Evolutionary conservation across 2,888 invertebrate genomes (phyloP).

Genomic region (Scotopteryx bipunctaria): DNA sequence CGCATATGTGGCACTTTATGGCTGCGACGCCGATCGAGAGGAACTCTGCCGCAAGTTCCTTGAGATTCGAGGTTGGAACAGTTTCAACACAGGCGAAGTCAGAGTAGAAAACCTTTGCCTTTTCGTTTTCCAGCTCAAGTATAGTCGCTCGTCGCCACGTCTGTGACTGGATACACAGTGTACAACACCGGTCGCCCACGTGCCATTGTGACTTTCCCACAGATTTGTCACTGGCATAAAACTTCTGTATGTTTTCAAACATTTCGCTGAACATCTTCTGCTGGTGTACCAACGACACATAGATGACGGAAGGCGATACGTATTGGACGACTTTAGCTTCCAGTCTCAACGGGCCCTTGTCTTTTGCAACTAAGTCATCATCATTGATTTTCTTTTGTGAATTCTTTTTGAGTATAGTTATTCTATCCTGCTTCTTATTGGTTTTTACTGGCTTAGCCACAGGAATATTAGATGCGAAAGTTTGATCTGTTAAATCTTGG

Average conservation of each 20-base stretch:
- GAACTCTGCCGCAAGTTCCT: slow-evolving; percentile 78
- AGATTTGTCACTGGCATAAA: slow-evolving; percentile 63
- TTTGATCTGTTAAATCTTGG: slow-evolving; percentile 50
- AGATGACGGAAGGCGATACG: slow-evolving; percentile 84
- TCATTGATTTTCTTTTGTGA: slow-evolving; percentile 37
- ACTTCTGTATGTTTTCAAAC: slow-evolving; percentile 80
- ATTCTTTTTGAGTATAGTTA: slow-evolving; percentile 49
- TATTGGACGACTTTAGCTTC: slow-evolving; percentile 77
- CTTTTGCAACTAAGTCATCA: slow-evolving; percentile 63
- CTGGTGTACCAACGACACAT: slow-evolving; percentile 79
- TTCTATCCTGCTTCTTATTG: slow-evolving; percentile 34
- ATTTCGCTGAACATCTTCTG: slow-evolving; percentile 72
- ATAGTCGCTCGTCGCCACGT: slow-evolving; percentile 86
- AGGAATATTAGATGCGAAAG: slow-evolving; percentile 54
- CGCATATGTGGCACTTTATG: slow-evolving; percentile 87
- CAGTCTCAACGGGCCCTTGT: slow-evolving; percentile 75
- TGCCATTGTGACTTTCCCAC: slow-evolving; percentile 68
- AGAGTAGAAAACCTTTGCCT: slow-evolving; percentile 84
- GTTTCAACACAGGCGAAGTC: slow-evolving; percentile 85
- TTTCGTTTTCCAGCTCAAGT: slow-evolving; percentile 60
- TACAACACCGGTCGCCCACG: slow-evolving; percentile 76
- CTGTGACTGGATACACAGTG: slow-evolving; percentile 70
- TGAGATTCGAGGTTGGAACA: slow-evolving; percentile 72
- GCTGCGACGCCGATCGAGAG: slow-evolving; percentile 80
- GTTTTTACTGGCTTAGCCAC: slow-evolving; percentile 38